Evolutionary conservation across 2,113 vertebrate species (phyloP).

Genomic region (Elachura formosa): DNA sequence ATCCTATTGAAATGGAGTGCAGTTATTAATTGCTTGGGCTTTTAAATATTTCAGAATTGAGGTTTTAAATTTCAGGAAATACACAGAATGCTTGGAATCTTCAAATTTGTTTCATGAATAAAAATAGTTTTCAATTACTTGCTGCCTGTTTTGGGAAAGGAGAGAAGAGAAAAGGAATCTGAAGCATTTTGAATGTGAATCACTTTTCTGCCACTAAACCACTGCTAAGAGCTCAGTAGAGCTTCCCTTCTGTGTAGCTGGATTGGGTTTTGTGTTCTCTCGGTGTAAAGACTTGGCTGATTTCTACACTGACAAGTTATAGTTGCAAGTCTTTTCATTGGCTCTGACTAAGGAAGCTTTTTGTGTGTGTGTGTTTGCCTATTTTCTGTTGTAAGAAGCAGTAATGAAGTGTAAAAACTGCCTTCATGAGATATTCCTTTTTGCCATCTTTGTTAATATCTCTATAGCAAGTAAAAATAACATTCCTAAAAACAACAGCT

Average conservation of each 20-base stretch:
- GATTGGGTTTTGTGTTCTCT: neutral
- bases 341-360: neutral
- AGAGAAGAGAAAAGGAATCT: neutral
- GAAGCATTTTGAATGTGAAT: neutral
- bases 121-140: neutral
- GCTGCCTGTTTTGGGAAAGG: neutral
- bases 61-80: neutral
- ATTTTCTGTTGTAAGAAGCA: neutral
- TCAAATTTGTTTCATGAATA: neutral
- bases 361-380: neutral
- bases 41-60: neutral
- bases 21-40: neutral
- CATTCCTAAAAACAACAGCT: neutral
- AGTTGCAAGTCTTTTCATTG: neutral
- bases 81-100: neutral
- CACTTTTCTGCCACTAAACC: neutral
- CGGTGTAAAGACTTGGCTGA: neutral
- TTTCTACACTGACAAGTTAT: neutral
- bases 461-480: neutral
- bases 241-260: neutral
- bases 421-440: neutral
- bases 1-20: neutral
- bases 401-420: neutral
- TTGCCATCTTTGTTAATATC: neutral
- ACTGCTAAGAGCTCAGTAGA: neutral